Evolutionary conservation across 2,797 vertebrate species (phyloP).

Genomic region (Myotis pilosus): DNA sequence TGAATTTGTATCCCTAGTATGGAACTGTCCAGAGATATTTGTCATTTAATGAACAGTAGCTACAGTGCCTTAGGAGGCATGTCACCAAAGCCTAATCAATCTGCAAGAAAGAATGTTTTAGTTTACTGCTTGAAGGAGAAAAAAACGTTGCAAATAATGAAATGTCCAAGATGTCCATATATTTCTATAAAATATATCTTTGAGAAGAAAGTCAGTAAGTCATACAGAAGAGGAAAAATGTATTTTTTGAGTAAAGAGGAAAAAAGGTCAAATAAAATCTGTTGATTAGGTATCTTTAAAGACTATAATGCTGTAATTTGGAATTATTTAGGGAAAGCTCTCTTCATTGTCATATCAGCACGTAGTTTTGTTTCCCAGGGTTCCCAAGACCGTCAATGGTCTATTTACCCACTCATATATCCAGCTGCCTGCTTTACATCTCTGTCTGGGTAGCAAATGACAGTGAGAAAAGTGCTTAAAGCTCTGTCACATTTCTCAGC

Average conservation of each 20-base stretch:
- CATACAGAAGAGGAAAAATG: background rate
- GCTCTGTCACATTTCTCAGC: background rate
- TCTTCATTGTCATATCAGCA: background rate
- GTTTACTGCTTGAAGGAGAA: background rate
- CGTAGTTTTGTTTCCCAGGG: background rate
- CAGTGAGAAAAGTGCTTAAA: background rate
- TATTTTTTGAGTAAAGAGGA: background rate
- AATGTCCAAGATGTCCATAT: background rate
- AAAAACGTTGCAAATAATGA: background rate
- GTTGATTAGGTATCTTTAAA: background rate
- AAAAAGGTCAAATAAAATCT: background rate
- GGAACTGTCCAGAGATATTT: conserved; percentile 8
- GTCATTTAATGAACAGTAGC: background rate
- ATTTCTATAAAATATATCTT: background rate
- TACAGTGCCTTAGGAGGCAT: background rate
- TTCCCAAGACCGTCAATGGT: background rate
- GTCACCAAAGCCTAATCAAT: background rate
- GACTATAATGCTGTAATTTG: background rate
- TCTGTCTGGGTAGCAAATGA: background rate
- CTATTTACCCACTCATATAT: background rate
- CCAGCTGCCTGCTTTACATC: background rate
- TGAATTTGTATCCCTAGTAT: conserved; percentile 29
- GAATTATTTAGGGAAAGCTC: background rate
- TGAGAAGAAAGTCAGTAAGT: background rate
- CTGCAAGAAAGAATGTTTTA: background rate